These are phyloP conservation scores for Panagrolaimus sp. DNA, from an alignment of 1,140 invertebrate species.

Conservation along the genomic window DNA sequence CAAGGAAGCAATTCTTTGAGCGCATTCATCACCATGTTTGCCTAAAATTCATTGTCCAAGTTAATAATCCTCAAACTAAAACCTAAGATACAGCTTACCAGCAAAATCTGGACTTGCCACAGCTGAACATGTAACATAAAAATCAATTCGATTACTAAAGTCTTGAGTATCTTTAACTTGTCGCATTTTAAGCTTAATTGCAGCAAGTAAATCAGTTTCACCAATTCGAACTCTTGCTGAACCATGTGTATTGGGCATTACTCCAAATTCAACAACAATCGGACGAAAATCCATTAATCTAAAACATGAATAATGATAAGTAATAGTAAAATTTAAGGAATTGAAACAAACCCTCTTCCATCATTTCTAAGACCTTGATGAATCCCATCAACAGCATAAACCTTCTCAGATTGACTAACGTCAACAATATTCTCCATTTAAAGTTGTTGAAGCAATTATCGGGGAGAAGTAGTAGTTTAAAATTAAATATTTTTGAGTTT, in stretches of 20 bases:
- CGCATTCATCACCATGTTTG: slow-evolving; percentile 4
- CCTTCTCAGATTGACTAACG: slow-evolving; percentile 4
- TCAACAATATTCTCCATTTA: background rate
- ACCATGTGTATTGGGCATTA: slow-evolving; percentile 4
- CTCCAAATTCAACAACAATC: background rate
- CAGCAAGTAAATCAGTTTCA: background rate
- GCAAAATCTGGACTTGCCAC: slow-evolving; percentile 9
- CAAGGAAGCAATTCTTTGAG: slow-evolving; percentile 4
- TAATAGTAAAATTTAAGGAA: background rate
- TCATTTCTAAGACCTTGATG: slow-evolving; percentile 1
- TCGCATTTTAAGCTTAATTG: slow-evolving; percentile 4
- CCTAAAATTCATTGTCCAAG: too few species aligned
- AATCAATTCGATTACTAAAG: slow-evolving; percentile 1
- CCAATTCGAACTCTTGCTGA: slow-evolving; percentile 4
- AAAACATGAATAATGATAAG: background rate
- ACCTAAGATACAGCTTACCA: too few species aligned
- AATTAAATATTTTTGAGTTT: background rate
- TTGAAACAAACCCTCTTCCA: background rate
- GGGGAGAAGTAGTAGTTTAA: too few species aligned
- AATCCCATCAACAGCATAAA: background rate
- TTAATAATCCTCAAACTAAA: too few species aligned
- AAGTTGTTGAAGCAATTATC: too few species aligned
- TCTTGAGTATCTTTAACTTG: background rate
- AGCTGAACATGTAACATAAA: background rate
- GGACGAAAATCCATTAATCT: slow-evolving; percentile 8